These are phyloP conservation scores for Tamandua tetradactyla DNA, from an alignment of 2,797 vertebrate species.

Conservation along the genomic window DNA sequence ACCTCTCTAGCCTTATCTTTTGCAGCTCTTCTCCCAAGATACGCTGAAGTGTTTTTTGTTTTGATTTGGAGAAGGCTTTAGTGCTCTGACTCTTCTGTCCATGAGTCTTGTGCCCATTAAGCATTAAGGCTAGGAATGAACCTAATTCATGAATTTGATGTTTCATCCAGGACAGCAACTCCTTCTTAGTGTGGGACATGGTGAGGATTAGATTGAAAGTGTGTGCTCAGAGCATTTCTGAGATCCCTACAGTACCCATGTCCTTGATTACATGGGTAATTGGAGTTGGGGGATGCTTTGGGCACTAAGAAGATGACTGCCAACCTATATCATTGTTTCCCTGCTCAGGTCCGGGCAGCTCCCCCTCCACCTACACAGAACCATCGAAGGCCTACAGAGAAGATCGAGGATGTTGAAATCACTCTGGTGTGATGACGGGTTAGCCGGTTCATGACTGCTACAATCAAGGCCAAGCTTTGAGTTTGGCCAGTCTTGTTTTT, in stretches of 20 bases:
- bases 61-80: not conserved
- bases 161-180: not conserved
- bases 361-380: slow-evolving; percentile 96
- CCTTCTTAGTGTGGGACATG: not conserved
- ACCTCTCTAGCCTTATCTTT: not conserved
- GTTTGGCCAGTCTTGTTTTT: slow-evolving; percentile 81
- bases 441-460: slow-evolving; percentile 59
- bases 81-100: not conserved
- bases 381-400: slow-evolving; percentile 91
- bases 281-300: not conserved
- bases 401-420: slow-evolving; percentile 98
- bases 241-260: not conserved
- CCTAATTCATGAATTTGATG: not conserved
- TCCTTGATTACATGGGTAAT: not conserved
- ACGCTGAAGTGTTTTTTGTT: not conserved
- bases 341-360: slow-evolving; percentile 94
- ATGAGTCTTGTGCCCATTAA: not conserved
- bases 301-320: not conserved
- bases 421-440: slow-evolving; percentile 93
- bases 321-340: slow-evolving; percentile 23
- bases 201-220: not conserved
- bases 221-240: not conserved
- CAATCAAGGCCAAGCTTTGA: slow-evolving; percentile 83
- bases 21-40: not conserved
- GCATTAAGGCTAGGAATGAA: not conserved